Base-by-base conservation (phyloP, 2,113 vertebrate genomes). In the Salminus brasiliensis region DNA sequence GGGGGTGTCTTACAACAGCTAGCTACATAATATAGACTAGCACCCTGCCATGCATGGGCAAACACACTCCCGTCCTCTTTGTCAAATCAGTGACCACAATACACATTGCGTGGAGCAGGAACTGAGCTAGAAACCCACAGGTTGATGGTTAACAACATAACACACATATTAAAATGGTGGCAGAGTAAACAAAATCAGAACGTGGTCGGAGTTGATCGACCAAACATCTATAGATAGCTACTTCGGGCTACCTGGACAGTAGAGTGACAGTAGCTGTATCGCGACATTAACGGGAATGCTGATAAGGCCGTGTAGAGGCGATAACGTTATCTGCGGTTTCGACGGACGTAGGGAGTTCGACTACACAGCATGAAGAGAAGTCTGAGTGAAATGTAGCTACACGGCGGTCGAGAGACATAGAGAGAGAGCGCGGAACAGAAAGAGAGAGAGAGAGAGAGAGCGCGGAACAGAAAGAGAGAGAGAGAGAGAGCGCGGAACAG, bases 91-190 rank as follows among this genome's bases (percentile, higher is more conserved):
- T 41, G 52, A 78, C 60, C 62, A 71, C 65, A 83, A 85, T 80
- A 68, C 63, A 85, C 74, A 85, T 83, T 67, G 87, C 80, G 78
- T 69, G 47, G 72, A 53, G 30, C 72, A 16, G 71, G 9, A 34
- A 43, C 27, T 59, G 39, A 68, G 21, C 43, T 62, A 83, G 83
- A 83, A 27, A 39, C 80, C 67, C 43, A 36, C 36, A 21, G 65
- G 89, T 89, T 89, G 89, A 91, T 91, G 80, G 81, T 86, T 90
- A 91, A 91, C 89, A 21, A 23, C 25, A 5, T 8, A 25, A 65
- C 1, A 12, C 86, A 86, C 65, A 81, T 79, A 86, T 87, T 90
- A 81, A 85, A 62, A 1, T n/a, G 21, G 5, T 9, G 15, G 10
- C 16, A 13, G 25, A 57, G 8, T 23, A 16, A 30, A 60, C 13